Evolutionary conservation across 1,140 invertebrate species (phyloP), one percentile per base, ranked within the genome.

Genomic region (Drosophila bocqueti): DNA sequence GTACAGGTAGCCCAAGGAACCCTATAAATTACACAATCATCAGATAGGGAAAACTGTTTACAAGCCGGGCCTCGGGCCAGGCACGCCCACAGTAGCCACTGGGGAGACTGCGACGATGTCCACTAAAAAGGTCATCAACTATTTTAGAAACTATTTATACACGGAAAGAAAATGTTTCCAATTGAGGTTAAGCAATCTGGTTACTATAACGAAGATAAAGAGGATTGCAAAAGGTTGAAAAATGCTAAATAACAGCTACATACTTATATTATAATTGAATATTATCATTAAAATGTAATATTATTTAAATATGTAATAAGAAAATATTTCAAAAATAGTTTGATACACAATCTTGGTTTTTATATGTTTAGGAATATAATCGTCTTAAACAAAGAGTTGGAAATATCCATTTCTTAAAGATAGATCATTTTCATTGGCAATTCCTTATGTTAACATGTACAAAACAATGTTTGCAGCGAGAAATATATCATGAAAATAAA

Each of bases 11-110:
- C 26, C 46, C 21, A 57, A 54, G 67, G 58, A 67, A 74, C 66
- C 71, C 81, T 76, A 89, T 89, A 89, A 89, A 89, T 89, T 85
- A 89, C 66, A 58, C 69, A 84, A 90, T 90, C 85, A 90, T 90
- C 85, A 79, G 85, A 90, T 90, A 90, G 81, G 73, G 81, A 85
- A 40, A 85, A 90, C 61, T 90, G 85, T 90, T 90, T 90, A 90
- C 85, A 90, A 90, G 85, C 86, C 61, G 55, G 52, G 52, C 45
- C 66, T 72, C 49, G 66, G 61, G 74, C 34, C 50, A 61, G 73
- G 46, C 79, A 89, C 85, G 79, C 84, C 85, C 84, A 67, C 83
- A 87, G 83, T 75, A 86, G 69, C 76, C 84, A 40, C 52, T 38
- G n/a, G 43, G 66, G 42, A 64, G 74, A 29, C 47, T 15, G 15